Conservation (phyloP, 2,888 invertebrate genomes). For the Barypeithes pellucidus region DNA sequence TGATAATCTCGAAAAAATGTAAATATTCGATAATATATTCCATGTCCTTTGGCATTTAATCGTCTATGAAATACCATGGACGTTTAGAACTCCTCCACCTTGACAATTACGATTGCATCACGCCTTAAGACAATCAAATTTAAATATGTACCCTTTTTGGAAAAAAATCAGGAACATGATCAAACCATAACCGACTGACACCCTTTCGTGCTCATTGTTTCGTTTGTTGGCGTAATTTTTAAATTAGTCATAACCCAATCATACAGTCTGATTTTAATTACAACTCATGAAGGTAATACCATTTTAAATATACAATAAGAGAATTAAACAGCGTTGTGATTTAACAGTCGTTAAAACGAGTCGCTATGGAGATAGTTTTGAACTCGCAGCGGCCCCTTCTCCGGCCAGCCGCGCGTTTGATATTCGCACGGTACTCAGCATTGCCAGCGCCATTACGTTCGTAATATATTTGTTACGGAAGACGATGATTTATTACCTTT, state of each 20-base stretch:
- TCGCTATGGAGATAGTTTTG: too few species aligned
- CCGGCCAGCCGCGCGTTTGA: too few species aligned
- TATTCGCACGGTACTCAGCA: too few species aligned
- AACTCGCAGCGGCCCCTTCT: too few species aligned
- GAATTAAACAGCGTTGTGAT: too few species aligned
- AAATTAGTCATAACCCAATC: conserved; percentile 35
- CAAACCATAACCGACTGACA: conserved; percentile 27
- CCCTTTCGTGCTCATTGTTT: conserved; percentile 32
- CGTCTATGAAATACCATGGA: conserved; percentile 7
- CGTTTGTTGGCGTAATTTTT: conserved; percentile 26
- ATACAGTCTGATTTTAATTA: conserved; percentile 32
- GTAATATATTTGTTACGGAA: too few species aligned
- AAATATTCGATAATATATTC: conserved; percentile 7
- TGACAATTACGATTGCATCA: conserved; percentile 19
- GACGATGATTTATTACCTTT: too few species aligned
- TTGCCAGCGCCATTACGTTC: too few species aligned
- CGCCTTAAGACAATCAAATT: conserved; percentile 20
- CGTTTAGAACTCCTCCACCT: conserved; percentile 11
- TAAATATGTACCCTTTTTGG: conserved; percentile 33
- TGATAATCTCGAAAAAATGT: conserved; percentile 6
- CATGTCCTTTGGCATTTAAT: conserved; percentile 1
- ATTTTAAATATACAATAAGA: neutral
- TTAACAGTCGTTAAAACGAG: too few species aligned
- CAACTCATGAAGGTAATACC: conserved; percentile 15
- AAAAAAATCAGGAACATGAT: conserved; percentile 29